Conservation (phyloP, 2,797 vertebrate species). For the Gobionotothen gibberifrons region DNA sequence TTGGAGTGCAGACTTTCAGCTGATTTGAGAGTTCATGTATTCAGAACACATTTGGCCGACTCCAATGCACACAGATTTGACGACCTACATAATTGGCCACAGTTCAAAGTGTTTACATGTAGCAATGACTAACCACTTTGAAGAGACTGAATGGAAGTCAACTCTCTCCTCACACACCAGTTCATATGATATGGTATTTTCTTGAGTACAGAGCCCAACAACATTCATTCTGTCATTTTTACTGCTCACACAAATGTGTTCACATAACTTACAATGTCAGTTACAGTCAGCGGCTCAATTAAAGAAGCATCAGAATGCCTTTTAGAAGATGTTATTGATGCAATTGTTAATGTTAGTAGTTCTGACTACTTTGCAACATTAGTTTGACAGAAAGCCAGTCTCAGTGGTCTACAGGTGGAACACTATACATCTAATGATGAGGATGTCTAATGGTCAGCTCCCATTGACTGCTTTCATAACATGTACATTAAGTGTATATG, state of each 20-base stretch:
- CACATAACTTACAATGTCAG: not conserved
- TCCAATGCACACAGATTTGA: not conserved
- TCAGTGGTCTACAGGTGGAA: not conserved
- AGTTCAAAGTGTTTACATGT: not conserved
- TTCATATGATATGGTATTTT: not conserved
- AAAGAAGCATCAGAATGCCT: not conserved
- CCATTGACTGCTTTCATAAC: no score
- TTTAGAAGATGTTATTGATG: not conserved
- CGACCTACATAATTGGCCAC: not conserved
- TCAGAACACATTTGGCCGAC: not conserved
- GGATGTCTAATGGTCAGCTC: no score
- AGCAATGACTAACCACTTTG: not conserved
- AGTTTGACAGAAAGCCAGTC: not conserved
- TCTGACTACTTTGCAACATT: not conserved
- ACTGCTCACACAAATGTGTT: not conserved
- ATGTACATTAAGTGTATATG: no score
- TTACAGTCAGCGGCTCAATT: not conserved
- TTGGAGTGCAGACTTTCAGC: constrained; percentile 2
- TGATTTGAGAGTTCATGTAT: not conserved
- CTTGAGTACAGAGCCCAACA: constrained; percentile 3
- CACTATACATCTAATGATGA: no score
- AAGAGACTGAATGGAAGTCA: not conserved
- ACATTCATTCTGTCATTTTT: not conserved
- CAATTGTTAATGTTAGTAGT: not conserved
- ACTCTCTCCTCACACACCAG: not conserved